Evolutionary conservation across 2,113 vertebrate species (phyloP).

Genomic region (Mesocricetus auratus): DNA sequence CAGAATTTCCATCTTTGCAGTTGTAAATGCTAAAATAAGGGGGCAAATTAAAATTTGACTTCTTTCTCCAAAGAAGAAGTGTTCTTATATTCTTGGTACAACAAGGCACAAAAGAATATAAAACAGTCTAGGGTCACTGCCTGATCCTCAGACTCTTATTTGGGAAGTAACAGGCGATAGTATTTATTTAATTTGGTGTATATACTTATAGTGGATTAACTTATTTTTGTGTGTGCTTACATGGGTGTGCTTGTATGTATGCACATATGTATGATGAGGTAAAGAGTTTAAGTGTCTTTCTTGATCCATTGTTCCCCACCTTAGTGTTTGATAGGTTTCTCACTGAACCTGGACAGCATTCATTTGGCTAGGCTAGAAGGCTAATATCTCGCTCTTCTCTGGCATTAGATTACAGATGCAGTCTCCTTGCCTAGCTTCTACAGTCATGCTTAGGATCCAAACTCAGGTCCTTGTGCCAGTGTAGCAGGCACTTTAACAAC

Average conservation of each 20-base stretch:
- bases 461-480: too few species aligned
- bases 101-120: neutral
- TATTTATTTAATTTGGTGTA: neutral
- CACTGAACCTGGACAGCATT: neutral
- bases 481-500: too few species aligned
- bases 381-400: neutral
- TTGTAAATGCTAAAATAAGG: neutral
- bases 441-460: neutral
- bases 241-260: neutral
- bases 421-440: neutral
- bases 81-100: conserved; percentile 35
- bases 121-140: neutral
- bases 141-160: neutral
- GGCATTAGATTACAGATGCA: neutral
- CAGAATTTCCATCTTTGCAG: neutral
- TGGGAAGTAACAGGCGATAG: neutral
- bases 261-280: neutral
- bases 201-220: neutral
- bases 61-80: neutral
- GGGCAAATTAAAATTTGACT: neutral
- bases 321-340: neutral
- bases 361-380: neutral
- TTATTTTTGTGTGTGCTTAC: neutral
- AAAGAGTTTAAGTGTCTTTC: neutral
- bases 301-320: neutral